Evolutionary conservation across 2,113 vertebrate species (phyloP), one percentile per base, ranked within the genome.

Genomic region (Bombycilla garrulus): DNA sequence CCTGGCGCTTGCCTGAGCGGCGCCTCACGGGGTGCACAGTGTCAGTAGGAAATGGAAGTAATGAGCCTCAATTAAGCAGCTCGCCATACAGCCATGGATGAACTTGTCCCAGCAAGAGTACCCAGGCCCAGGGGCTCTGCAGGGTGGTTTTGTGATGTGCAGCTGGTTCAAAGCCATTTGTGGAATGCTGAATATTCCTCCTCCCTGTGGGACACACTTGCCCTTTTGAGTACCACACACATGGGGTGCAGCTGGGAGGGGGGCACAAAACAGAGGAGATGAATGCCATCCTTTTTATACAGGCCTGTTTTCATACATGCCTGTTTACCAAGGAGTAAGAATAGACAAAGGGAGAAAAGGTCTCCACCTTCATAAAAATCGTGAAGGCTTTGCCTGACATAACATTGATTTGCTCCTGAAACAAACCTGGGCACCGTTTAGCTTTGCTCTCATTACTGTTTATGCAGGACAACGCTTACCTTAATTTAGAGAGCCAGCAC

Each of bases 61-160:
- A 94, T 94, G 96, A 96, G 92, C 69, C 86, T 90, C 93, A 96
- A 96, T 96, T 96, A 96, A 96, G 93, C 90, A 92, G 94, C 80
- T 96, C 82, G 90, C 64, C 72, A 94, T 93, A 96, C 47, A 84
- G 93, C 21, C 5, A 0, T 47, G 80, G 86, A 94, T 95, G 92
- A 92, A 71, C 80, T 73, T 90, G 94, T 94, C 96, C 95, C 94
- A 95, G 95, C 88, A 92, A 96, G 94, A 78, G 77, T 90, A 93
- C 29, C 92, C 57, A 69, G 85, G 85, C 79, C 90, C 94, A 92
- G 67, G 53, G 76, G 88, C 96, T 96, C 95, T 84, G 86, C 84
- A 83, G 95, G 94, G 86, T 74, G 77, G 88, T 76, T 88, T 69
- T 93, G 86, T 94, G 92, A 93, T 84, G 82, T 92, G 82, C 85